A percentile compares a stretch with the other conserved stretches of the same genome.
These are phyloP conservation scores for Rhyacophila brunnea DNA, from an alignment of 1,140 invertebrate genomes.

Conservation along the genomic window DNA sequence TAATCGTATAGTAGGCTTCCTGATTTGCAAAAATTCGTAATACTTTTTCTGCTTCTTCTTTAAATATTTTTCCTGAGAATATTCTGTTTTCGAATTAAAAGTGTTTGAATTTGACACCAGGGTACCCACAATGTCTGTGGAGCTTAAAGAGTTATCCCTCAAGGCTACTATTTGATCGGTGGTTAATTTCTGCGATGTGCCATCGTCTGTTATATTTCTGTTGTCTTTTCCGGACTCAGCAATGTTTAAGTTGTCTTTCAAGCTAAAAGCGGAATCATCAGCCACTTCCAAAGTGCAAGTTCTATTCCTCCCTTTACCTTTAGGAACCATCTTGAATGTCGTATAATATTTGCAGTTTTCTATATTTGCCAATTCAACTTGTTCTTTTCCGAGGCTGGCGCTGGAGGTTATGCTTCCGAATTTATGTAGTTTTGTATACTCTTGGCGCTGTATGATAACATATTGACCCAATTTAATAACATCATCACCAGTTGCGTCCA, in stretches of 20 bases:
- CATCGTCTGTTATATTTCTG: slow-evolving; percentile 78
- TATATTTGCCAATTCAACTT: slow-evolving; percentile 67
- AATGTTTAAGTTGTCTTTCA: slow-evolving; percentile 55
- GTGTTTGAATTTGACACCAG: slow-evolving; percentile 88
- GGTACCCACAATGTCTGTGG: slow-evolving; percentile 80
- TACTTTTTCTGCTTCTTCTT: slow-evolving; percentile 93
- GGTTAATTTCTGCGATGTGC: slow-evolving; percentile 81
- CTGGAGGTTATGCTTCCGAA: slow-evolving; percentile 60
- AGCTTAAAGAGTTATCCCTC: slow-evolving; percentile 69
- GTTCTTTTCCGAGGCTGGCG: slow-evolving; percentile 68
- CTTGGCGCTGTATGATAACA: slow-evolving; percentile 72
- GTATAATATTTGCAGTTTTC: slow-evolving; percentile 74
- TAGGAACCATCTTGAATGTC: slow-evolving; percentile 74
- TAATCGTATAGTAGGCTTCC: slow-evolving; percentile 71
- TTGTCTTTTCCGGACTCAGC: slow-evolving; percentile 75
- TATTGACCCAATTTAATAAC: slow-evolving; percentile 63
- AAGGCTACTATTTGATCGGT: slow-evolving; percentile 79
- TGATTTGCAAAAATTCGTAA: slow-evolving; percentile 73
- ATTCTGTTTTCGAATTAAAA: slow-evolving; percentile 84
- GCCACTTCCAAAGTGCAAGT: slow-evolving; percentile 58
- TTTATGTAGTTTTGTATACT: slow-evolving; percentile 74
- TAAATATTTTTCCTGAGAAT: slow-evolving; percentile 91
- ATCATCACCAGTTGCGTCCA: background rate
- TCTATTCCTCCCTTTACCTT: slow-evolving; percentile 56
- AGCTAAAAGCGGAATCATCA: slow-evolving; percentile 48